phyloP scores from a whole-genome alignment of 1,140 invertebrate genomes.

The Euwallacea similis region DNA sequence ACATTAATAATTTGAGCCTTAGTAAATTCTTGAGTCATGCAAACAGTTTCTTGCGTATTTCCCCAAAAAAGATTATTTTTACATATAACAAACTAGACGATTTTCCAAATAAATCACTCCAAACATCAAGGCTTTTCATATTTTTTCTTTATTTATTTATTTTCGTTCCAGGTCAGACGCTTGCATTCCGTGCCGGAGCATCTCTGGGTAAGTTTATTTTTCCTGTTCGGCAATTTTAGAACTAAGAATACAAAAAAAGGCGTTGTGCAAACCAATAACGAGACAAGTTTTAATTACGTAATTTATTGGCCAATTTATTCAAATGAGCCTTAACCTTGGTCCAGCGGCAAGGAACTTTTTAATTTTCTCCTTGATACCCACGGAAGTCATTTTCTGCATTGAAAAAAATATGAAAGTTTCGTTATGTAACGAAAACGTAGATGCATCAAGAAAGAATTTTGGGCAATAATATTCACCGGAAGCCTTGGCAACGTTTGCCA shows the following conservation, averaged over 20 bases:
- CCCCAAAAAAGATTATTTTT: too few species aligned
- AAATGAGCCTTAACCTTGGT: neutral
- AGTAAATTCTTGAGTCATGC: too few species aligned
- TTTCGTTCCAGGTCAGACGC: slow-evolving; percentile 17
- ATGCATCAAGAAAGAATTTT: too few species aligned
- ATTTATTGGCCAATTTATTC: neutral
- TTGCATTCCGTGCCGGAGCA: slow-evolving; percentile 13
- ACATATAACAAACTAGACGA: too few species aligned
- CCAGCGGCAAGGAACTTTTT: neutral
- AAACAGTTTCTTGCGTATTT: too few species aligned
- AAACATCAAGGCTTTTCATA: too few species aligned
- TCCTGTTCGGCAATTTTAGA: neutral
- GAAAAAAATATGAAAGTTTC: too few species aligned
- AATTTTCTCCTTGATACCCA: slow-evolving; percentile 3
- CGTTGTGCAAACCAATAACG: too few species aligned
- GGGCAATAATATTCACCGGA: neutral
- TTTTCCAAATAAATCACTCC: neutral
- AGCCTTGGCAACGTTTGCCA: neutral
- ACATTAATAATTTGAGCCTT: too few species aligned
- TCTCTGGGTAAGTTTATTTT: slow-evolving; percentile 34
- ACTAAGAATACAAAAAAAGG: too few species aligned
- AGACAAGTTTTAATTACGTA: neutral
- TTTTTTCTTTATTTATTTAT: neutral
- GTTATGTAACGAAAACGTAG: too few species aligned
- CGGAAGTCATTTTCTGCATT: neutral